A percentile compares a stretch with the other conserved stretches of the same genome.
Evolutionary conservation across 2,888 invertebrate genomes (phyloP).

Genomic region (Mylabris sibirica): DNA sequence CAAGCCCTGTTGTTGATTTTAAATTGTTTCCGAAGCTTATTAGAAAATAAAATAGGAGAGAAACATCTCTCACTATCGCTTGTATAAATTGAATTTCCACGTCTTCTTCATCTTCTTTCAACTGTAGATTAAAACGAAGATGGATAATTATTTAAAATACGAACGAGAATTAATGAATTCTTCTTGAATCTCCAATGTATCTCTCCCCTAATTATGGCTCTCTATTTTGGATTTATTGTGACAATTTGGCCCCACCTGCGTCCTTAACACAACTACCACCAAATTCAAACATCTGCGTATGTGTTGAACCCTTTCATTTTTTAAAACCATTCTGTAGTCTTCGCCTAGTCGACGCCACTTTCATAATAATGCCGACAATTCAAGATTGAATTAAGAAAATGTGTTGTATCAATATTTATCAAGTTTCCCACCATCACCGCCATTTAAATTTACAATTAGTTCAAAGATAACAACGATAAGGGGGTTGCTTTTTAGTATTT

Average conservation of each 20-base stretch:
- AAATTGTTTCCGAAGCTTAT: not conserved
- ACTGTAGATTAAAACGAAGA: not conserved
- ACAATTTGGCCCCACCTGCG: constrained; percentile 9
- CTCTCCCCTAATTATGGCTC: not conserved
- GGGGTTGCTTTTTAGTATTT: too few species aligned
- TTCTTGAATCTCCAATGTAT: not conserved
- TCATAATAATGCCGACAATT: too few species aligned
- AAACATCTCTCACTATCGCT: not conserved
- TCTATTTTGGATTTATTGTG: not conserved
- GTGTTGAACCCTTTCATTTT: not conserved
- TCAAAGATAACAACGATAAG: not conserved
- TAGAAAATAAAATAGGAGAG: not conserved
- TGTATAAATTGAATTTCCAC: not conserved
- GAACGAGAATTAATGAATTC: not conserved
- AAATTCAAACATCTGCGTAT: too few species aligned
- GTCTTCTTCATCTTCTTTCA: not conserved
- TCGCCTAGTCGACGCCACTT: not conserved
- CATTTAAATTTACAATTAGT: too few species aligned
- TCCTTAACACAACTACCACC: not conserved
- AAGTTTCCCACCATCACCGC: too few species aligned
- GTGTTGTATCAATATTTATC: too few species aligned
- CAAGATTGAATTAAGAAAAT: too few species aligned
- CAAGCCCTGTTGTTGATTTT: not conserved
- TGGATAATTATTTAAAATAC: not conserved
- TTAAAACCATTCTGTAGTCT: not conserved